A percentile compares a stretch with the other conserved stretches of the same genome.
These are phyloP conservation scores for Matsumurasca onukii DNA, from an alignment of 1,140 invertebrate species.

Conservation along the genomic window DNA sequence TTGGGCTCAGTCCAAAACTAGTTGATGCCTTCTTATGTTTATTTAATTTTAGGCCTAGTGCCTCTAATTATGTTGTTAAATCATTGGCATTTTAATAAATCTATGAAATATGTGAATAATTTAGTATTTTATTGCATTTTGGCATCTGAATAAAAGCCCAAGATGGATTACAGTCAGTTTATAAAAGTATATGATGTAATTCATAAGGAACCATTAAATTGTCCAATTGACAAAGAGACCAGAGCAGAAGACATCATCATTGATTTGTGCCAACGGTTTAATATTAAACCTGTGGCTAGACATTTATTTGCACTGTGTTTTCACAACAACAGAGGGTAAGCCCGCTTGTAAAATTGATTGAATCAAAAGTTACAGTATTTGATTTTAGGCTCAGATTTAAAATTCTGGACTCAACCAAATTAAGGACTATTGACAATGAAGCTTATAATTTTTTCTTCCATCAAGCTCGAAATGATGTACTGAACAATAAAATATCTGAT, in stretches of 20 bases:
- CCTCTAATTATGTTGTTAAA: too few species aligned
- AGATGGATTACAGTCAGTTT: conserved; percentile 28
- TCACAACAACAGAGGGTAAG: conserved; percentile 62
- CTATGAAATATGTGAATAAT: too few species aligned
- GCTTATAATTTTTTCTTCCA: conserved; percentile 84
- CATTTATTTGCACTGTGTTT: conserved; percentile 73
- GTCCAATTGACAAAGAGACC: conserved; percentile 35
- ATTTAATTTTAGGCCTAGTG: too few species aligned
- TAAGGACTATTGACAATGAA: conserved; percentile 66
- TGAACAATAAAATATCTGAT: conserved; percentile 74
- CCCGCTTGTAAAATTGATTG: conserved; percentile 55
- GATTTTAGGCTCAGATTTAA: conserved; percentile 79
- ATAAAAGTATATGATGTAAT: conserved; percentile 27
- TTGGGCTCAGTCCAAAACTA: too few species aligned
- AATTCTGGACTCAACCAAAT: conserved; percentile 58
- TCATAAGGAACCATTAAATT: conserved; percentile 1
- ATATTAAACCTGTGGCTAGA: conserved; percentile 71
- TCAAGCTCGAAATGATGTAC: conserved; percentile 77
- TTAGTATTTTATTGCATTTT: too few species aligned
- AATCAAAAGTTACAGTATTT: conserved; percentile 54
- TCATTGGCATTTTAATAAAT: too few species aligned
- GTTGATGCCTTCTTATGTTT: too few species aligned
- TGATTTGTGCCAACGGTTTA: conserved; percentile 63
- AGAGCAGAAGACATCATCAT: conserved; percentile 71
- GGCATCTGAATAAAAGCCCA: too few species aligned